Evolutionary conservation across 2,113 vertebrate species (phyloP).

Genomic region (Lutjanus erythropterus): DNA sequence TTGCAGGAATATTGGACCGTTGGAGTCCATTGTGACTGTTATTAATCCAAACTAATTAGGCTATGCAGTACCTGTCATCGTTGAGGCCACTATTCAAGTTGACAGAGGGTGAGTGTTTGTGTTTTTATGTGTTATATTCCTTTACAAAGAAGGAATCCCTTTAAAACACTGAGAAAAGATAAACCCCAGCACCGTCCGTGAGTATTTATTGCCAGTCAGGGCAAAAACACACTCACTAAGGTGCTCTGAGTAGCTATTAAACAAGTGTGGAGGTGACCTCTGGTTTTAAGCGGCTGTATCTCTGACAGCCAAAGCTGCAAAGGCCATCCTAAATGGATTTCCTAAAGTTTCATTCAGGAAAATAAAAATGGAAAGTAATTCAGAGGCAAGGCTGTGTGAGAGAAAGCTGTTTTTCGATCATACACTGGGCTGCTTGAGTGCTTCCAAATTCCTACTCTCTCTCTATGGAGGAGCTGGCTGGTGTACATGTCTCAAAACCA

Average conservation of each 20-base stretch:
- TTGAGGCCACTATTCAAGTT: neutral
- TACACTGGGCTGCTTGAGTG: constrained; percentile 22
- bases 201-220: constrained; percentile 83
- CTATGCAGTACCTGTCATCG: neutral
- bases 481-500: constrained; percentile 11
- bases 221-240: constrained; percentile 73
- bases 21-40: neutral
- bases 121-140: constrained; percentile 11
- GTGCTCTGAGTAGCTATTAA: constrained; percentile 80
- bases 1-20: neutral
- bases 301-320: constrained; percentile 70
- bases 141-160: constrained; percentile 36
- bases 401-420: constrained; percentile 42
- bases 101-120: neutral
- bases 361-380: constrained; percentile 67
- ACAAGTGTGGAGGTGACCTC: constrained; percentile 77
- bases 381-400: constrained; percentile 36
- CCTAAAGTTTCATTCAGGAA: constrained; percentile 75
- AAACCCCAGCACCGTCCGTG: constrained; percentile 45
- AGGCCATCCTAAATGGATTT: constrained; percentile 80
- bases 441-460: constrained; percentile 25
- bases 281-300: constrained; percentile 69
- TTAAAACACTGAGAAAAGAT: constrained; percentile 66
- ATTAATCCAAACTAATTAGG: neutral
- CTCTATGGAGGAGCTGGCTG: neutral